Conservation (phyloP, 2,797 vertebrate genomes). For the Cossypha niveicapilla region DNA sequence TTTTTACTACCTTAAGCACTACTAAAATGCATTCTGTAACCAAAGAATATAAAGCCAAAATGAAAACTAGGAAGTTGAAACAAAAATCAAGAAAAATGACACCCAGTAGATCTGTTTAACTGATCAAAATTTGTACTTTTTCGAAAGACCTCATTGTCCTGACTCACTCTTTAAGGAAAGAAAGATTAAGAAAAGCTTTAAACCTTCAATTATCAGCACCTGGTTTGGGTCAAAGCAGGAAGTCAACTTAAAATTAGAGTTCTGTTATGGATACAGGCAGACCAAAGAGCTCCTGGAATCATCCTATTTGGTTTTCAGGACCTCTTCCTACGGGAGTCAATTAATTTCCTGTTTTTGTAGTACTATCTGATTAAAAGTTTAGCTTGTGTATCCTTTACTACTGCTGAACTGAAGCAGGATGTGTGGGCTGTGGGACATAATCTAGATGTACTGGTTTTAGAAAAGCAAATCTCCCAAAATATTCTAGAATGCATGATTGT, state of each 20-base stretch:
- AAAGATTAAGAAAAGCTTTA: background rate
- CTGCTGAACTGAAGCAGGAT: background rate
- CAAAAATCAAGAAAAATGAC: background rate
- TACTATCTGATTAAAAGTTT: background rate
- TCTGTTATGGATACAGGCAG: background rate
- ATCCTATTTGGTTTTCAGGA: background rate
- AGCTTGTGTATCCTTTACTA: background rate
- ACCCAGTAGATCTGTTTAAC: background rate
- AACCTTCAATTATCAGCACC: background rate
- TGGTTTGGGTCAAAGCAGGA: background rate
- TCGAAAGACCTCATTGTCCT: background rate
- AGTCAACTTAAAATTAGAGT: background rate
- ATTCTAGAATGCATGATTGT: background rate
- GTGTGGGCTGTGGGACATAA: background rate
- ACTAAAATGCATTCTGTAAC: background rate
- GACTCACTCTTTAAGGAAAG: background rate
- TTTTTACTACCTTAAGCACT: background rate
- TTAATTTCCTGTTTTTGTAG: background rate
- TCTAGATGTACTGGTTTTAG: background rate
- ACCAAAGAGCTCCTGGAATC: background rate
- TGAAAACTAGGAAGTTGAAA: background rate
- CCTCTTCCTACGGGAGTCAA: background rate
- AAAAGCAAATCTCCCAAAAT: background rate
- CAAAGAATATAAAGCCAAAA: background rate
- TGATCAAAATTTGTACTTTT: background rate